A percentile compares a stretch with the other conserved stretches of the same genome.
phyloP scores from a whole-genome alignment of 2,888 invertebrate genomes.

The Hipparchia semele region DNA sequence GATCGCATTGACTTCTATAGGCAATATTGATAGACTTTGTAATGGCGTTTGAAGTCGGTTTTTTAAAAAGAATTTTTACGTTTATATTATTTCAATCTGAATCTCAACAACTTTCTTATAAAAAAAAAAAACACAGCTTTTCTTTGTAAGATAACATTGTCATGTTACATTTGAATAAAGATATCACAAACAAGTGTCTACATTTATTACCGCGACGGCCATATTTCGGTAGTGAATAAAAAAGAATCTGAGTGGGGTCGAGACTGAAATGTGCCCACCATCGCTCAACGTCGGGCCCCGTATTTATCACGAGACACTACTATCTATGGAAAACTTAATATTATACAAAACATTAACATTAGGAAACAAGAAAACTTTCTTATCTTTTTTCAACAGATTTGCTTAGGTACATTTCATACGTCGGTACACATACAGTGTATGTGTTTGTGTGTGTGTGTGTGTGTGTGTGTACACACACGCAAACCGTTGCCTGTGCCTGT shows the following conservation, averaged over 20 bases:
- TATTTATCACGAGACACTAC: constrained; percentile 64
- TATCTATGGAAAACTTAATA: constrained; percentile 11
- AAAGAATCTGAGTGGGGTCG: constrained; percentile 61
- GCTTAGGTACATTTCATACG: too few species aligned
- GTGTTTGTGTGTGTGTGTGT: too few species aligned
- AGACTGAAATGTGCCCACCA: constrained; percentile 50
- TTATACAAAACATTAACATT: constrained; percentile 6
- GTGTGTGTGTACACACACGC: too few species aligned
- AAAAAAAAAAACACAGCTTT: background rate
- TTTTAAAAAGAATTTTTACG: too few species aligned
- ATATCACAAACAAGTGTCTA: constrained; percentile 32
- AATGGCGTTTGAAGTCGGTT: too few species aligned
- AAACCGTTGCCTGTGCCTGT: too few species aligned
- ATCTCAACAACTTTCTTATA: background rate
- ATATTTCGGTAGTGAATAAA: constrained; percentile 61
- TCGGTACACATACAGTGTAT: too few species aligned
- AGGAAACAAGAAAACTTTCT: background rate
- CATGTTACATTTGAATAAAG: constrained; percentile 20
- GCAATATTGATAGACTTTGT: too few species aligned
- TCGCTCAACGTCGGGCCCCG: constrained; percentile 71
- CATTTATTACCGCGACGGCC: constrained; percentile 40
- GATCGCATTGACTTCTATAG: too few species aligned
- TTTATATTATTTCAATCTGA: background rate
- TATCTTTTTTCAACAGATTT: background rate
- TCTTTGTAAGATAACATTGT: constrained; percentile 12